Percentiles rank a stretch among this genome's conserved stretches.
Evolutionary conservation across 2,797 vertebrate species (phyloP).

Genomic region (Tangara arthus): DNA sequence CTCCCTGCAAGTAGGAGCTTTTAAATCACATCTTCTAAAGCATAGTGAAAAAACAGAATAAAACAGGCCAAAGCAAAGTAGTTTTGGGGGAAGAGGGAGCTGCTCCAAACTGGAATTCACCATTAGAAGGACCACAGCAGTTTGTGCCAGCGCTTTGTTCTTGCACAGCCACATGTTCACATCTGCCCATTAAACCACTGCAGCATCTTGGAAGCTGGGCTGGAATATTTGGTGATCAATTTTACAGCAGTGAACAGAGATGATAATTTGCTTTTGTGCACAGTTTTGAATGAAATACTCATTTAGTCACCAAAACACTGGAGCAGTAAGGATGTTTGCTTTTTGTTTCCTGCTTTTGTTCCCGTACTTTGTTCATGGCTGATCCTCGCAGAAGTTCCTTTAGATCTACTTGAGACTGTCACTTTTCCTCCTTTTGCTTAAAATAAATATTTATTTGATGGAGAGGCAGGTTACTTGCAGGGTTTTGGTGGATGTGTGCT

Average conservation of each 20-base stretch:
- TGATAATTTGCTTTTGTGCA: not conserved
- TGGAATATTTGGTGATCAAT: not conserved
- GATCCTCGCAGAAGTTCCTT: not conserved
- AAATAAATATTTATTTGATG: not conserved
- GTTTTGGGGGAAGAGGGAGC: not conserved
- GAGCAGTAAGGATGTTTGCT: not conserved
- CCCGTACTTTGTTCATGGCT: not conserved
- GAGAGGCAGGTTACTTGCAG: not conserved
- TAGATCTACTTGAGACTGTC: not conserved
- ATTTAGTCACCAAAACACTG: not conserved
- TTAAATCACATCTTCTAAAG: not conserved
- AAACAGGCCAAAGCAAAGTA: not conserved
- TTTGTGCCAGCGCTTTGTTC: not conserved
- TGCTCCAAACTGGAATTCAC: not conserved
- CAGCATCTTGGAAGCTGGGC: not conserved
- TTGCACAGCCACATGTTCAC: not conserved
- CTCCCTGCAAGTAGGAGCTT: not conserved
- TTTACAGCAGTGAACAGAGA: not conserved
- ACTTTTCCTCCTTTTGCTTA: not conserved
- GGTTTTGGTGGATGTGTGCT: not conserved
- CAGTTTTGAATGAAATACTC: not conserved
- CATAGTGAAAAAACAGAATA: accelerated
- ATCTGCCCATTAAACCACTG: not conserved
- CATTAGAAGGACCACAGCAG: accelerated
- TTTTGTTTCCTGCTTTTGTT: conserved; percentile 26